Evolutionary conservation across 2,113 vertebrate genomes (phyloP).

Genomic region (Melanerpes formicivorus): DNA sequence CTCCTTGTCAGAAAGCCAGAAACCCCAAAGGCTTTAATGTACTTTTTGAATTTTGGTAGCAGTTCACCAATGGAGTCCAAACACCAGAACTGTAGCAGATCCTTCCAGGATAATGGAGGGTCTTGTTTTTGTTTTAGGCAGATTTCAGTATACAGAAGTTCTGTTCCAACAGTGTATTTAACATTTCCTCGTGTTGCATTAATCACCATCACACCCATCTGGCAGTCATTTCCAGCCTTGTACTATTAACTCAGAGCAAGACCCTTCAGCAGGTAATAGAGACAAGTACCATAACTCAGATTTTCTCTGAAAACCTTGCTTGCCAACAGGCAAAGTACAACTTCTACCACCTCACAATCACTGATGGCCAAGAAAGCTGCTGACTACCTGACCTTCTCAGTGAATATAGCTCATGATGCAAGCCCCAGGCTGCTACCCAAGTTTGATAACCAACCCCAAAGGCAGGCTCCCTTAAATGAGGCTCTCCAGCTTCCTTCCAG

Average conservation of each 20-base stretch:
- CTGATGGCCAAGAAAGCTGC: not conserved
- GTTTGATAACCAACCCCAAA: not conserved
- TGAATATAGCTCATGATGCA: accelerated
- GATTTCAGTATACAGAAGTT: not conserved
- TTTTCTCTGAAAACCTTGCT: not conserved
- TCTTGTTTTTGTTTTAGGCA: not conserved
- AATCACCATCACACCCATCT: not conserved
- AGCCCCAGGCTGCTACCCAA: not conserved
- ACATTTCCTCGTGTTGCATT: not conserved
- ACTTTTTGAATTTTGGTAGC: not conserved
- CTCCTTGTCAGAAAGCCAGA: not conserved
- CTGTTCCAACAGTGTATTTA: not conserved
- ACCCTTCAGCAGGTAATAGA: not conserved
- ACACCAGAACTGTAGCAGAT: not conserved
- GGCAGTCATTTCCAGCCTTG: not conserved
- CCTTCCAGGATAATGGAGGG: not conserved
- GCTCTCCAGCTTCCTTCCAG: not conserved
- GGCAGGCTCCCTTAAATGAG: not conserved
- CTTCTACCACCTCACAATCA: not conserved
- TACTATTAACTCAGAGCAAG: not conserved
- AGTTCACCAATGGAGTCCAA: not conserved
- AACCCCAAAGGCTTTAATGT: not conserved
- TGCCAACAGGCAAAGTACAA: not conserved
- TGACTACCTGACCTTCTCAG: not conserved
- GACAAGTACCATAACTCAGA: not conserved